These are phyloP conservation scores for Budorcas taxicolor DNA, from an alignment of 2,113 vertebrate genomes.

Conservation along the genomic window DNA sequence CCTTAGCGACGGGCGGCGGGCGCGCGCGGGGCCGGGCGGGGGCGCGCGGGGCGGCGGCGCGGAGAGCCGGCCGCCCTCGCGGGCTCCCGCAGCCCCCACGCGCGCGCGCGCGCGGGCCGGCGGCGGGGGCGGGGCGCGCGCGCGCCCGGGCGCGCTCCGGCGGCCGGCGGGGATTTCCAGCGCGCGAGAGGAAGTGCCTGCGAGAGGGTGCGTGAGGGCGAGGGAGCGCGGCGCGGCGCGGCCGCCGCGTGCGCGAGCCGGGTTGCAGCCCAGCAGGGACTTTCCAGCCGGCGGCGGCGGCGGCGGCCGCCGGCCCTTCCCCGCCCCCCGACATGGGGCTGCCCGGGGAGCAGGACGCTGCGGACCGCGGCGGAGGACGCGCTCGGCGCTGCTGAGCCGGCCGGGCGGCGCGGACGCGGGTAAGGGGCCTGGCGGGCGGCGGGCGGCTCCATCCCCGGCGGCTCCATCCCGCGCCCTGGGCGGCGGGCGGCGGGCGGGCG, in stretches of 20 bases:
- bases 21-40: too few species aligned
- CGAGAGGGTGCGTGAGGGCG: conserved; percentile 60
- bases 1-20: too few species aligned
- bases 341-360: conserved; percentile 68
- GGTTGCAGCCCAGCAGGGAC: conserved; percentile 77
- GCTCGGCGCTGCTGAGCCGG: conserved; percentile 38
- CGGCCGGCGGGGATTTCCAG: conserved; percentile 77
- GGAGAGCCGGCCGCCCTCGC: too few species aligned
- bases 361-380: conserved; percentile 57
- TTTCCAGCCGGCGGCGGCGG: conserved; percentile 76
- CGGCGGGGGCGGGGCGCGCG: conserved; percentile 33
- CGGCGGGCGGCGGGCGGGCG: neutral
- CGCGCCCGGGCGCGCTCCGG: conserved; percentile 53
- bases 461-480: neutral
- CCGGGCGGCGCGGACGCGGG: conserved; percentile 39
- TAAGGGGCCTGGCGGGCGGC: neutral
- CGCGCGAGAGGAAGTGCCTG: conserved; percentile 75
- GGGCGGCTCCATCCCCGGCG: neutral
- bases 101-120: neutral
- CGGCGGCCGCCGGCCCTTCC: conserved; percentile 65
- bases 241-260: conserved; percentile 70
- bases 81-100: too few species aligned
- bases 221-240: conserved; percentile 58
- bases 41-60: too few species aligned
- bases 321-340: conserved; percentile 67